phyloP scores from a whole-genome alignment of 2,113 vertebrate species.

The Oreochromis niloticus region DNA sequence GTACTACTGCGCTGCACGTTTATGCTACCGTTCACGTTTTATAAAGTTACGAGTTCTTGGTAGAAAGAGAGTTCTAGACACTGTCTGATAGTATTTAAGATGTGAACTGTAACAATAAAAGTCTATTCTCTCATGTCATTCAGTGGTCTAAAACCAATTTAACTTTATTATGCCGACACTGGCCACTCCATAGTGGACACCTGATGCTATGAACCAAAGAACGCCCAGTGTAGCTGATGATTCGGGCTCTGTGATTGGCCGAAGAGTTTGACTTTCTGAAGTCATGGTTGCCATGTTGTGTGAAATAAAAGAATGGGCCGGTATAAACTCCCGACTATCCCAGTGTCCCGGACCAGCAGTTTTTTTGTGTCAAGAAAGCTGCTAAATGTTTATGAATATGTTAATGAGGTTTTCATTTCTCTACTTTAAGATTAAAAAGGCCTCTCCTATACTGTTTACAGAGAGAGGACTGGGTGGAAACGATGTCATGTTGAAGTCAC shows the following conservation, averaged over 20 bases:
- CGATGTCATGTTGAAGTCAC: conserved; percentile 19
- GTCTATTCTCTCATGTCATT: accelerated
- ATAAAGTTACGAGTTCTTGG: background rate
- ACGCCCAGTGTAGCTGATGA: background rate
- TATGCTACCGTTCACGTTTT: background rate
- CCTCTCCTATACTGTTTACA: background rate
- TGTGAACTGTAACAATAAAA: background rate
- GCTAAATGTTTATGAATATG: background rate
- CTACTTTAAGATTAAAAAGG: background rate
- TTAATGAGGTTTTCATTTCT: background rate
- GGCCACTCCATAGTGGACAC: background rate
- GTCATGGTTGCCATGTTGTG: conserved; percentile 14
- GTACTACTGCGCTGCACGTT: accelerated
- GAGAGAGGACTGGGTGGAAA: background rate
- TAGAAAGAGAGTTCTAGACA: background rate
- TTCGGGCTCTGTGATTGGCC: conserved; percentile 29
- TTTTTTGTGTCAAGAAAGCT: background rate
- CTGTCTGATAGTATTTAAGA: background rate
- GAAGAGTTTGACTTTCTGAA: background rate
- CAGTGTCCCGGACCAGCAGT: background rate
- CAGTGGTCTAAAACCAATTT: background rate
- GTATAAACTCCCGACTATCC: background rate
- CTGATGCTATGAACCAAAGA: background rate
- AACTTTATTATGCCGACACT: background rate
- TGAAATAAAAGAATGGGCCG: background rate